These are phyloP conservation scores for Holacanthus passer DNA, from an alignment of 2,113 vertebrate genomes.

Conservation along the genomic window DNA sequence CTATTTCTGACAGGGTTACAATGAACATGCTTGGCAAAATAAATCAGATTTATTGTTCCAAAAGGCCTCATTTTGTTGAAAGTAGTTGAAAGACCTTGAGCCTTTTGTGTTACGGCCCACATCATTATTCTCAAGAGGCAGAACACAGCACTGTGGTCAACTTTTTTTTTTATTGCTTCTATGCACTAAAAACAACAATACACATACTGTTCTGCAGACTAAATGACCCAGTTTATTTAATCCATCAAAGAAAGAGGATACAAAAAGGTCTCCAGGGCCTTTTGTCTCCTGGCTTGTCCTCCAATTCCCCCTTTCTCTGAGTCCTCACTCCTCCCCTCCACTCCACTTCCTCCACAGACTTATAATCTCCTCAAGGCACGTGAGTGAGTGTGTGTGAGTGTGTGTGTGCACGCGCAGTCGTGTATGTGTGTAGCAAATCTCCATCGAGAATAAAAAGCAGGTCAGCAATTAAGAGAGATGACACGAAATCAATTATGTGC, in stretches of 20 bases:
- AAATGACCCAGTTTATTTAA: conserved; percentile 44
- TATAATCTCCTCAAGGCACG: conserved; percentile 28
- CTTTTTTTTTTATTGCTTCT: conserved; percentile 28
- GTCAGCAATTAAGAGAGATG: not conserved
- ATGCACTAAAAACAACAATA: conserved; percentile 14
- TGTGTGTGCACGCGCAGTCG: conserved; percentile 3
- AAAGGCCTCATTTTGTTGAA: not conserved
- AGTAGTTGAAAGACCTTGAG: conserved; percentile 16
- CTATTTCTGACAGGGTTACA: not conserved
- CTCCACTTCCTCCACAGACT: not conserved
- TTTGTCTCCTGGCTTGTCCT: conserved; percentile 16
- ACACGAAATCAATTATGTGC: not conserved
- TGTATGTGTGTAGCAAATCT: conserved; percentile 17
- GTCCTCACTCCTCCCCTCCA: conserved; percentile 6
- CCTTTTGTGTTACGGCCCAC: not conserved
- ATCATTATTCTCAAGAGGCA: conserved; percentile 12
- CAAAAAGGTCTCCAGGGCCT: not conserved
- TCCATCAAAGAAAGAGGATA: not conserved
- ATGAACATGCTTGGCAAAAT: conserved; percentile 25
- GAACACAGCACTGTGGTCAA: conserved; percentile 10
- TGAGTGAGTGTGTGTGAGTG: conserved; percentile 2
- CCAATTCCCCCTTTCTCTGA: not conserved
- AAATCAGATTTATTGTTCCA: conserved; percentile 17
- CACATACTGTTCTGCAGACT: conserved; percentile 30
- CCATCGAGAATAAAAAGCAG: conserved; percentile 2